Evolutionary conservation across 2,113 vertebrate genomes (phyloP), one percentile per base, ranked within the genome.

Genomic region (Rhombomys opimus): DNA sequence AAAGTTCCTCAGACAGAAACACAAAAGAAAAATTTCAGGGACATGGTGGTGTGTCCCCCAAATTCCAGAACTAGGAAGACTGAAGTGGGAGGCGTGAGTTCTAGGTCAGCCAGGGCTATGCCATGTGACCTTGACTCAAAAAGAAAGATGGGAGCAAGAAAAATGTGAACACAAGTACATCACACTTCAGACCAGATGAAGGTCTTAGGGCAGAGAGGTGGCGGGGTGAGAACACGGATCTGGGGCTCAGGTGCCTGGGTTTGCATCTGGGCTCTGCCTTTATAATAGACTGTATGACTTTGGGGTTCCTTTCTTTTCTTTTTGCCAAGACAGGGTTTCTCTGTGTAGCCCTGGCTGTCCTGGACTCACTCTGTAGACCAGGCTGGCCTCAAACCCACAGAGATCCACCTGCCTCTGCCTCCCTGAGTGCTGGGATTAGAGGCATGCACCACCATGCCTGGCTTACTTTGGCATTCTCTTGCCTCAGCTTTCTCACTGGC

Each of bases 31-130:
- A 6, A 32, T 50, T 86, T 20, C 38, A 22, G 63, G 9, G 41
- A 32, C 4, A 1, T 38, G 7, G 50, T 15, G 0, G 0, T 54
- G 15, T 50, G 27, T 4, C 25, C 41, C 25, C 41, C 15, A 50
- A 46, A 67, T 50, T 67, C 84, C 27, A 67, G 3, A 25, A 70
- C 13, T 27, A 54, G 23, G 68, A 20, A 72, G 35, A 17, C 35
- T 38, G 35, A 72, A 17, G 23, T 3, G 38, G 52, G 32, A 73
- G 13, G 22, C 38, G 23, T 73, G 86, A 27, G 20, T 57, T 88
- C 67, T 46, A 38, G 67, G 22, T 23, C 13, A 1, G 35, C 68
- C 50, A 57, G 50, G 46, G 22, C 50, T 70, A 15, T 35, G 23
- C 67, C 46, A 72, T 22, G 38, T 25, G 85, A 54, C 50, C 67